Evolutionary conservation across 2,888 invertebrate species (phyloP), one percentile per base, ranked within the genome.

Genomic region (Scrobipalpa costella): DNA sequence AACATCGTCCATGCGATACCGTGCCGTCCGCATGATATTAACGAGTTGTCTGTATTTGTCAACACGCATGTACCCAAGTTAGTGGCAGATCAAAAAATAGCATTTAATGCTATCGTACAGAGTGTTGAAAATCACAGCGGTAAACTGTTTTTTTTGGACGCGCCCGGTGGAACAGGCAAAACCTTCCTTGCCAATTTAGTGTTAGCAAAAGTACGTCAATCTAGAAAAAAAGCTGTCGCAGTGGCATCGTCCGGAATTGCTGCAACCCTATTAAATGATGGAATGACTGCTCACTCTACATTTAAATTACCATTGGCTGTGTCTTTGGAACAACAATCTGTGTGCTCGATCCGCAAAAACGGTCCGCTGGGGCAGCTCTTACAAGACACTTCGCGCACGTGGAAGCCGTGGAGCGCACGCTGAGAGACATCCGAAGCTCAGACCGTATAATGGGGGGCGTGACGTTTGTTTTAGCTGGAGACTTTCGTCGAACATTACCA

Each of bases 281-380:
- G n/a, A n/a, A n/a, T n/a, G n/a, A n/a, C n/a, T n/a, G n/a, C 40
- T n/a, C n/a, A n/a, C n/a, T n/a, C n/a, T n/a, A n/a, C n/a, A n/a
- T n/a, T n/a, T n/a, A n/a, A n/a, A n/a, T n/a, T n/a, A n/a, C n/a
- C n/a, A n/a, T n/a, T n/a, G n/a, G n/a, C n/a, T n/a, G n/a, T n/a
- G n/a, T n/a, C 19, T 64, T 13, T 70, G 9, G 69, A 73, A 0
- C 68, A 69, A 70, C 69, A 57, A 36, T 68, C 71, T 7, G n/a
- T 38, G 21, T 70, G 66, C 11, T 63, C 66, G 8, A 77, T 68
- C n/a, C 68, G 64, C 1, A 77, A 73, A 72, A 71, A 73, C 62
- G 71, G 73, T 7, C 72, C 69, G 27, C 69, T 74, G 49, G 80
- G 70, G n/a, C 73, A 78, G 64, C 63, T 80, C 5, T 55, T 84